Evolutionary conservation across 2,113 vertebrate genomes (phyloP), one percentile per base, ranked within the genome.

Genomic region (Phylloscopus whistleri): DNA sequence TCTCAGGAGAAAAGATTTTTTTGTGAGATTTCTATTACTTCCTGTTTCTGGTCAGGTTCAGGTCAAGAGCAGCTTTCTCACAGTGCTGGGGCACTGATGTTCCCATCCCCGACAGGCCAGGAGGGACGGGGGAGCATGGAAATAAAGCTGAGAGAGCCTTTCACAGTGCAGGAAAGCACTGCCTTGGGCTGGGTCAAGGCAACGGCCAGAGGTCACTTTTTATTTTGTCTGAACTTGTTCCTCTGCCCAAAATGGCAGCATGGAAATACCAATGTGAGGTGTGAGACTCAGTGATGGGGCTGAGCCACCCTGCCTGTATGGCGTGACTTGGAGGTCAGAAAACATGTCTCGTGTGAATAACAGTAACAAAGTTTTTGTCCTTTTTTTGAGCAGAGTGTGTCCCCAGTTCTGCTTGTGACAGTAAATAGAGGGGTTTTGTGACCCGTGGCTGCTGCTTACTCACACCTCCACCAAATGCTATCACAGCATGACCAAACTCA

Each of bases 21-120:
- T 27, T 46, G 75, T 94, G 88, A 89, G 93, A 84, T 87, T 92
- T 84, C 95, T 92, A 96, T 95, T 96, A 62, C 92, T 97, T 97
- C 96, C 96, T 94, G 90, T 96, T 94, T 94, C 95, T 97, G 95
- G 95, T 97, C 95, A 95, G 95, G 95, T 94, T 94, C 86, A 87
- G 96, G 95, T 97, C 96, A 97, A 92, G 86, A 96, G 46, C 58
- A 89, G 92, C 88, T 95, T 97, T 96, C 96, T 96, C 95, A 97
- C 95, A 96, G 93, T 19, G 66, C 93, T 75, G 89, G 80, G 86
- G 73, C 92, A 81, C 69, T 90, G 84, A 49, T 64, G 86, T 95
- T 96, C 95, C 86, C 95, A 95, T 89, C 81, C 90, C 81, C 0
- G 1, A 33, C 0, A 2, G 90, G 79, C 83, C 69, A 39, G 88